phyloP scores from a whole-genome alignment of 2,797 vertebrate genomes.

The Liasis olivaceus region DNA sequence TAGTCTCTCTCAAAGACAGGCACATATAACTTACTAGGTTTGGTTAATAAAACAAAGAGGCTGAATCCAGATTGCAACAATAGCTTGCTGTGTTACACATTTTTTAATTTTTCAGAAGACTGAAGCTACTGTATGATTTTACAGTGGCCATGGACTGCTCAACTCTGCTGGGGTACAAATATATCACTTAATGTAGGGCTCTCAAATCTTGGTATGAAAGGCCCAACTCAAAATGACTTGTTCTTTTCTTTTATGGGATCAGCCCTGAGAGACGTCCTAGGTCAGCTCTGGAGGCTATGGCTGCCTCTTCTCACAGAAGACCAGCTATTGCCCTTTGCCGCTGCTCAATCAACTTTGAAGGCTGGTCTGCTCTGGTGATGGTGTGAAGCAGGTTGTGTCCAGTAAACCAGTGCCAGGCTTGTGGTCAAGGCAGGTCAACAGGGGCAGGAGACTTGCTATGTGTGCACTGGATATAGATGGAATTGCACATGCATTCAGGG shows the following conservation, averaged over 20 bases:
- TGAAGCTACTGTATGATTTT: not conserved
- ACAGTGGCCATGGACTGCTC: not conserved
- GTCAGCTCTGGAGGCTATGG: not conserved
- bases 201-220: not conserved
- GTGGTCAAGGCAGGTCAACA: not conserved
- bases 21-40: slow-evolving; percentile 26
- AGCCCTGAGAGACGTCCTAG: not conserved
- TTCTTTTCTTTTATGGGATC: not conserved
- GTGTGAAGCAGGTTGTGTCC: not conserved
- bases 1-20: not conserved
- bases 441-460: not conserved
- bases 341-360: not conserved
- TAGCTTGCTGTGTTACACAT: not conserved
- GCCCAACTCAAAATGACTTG: not conserved
- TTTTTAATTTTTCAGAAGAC: not conserved
- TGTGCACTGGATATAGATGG: not conserved
- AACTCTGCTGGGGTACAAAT: not conserved
- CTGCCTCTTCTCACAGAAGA: not conserved
- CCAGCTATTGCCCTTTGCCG: not conserved
- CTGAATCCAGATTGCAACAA: not conserved
- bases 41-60: slow-evolving; percentile 12
- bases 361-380: not conserved
- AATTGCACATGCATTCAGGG: not conserved
- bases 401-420: too few relatives aligned
- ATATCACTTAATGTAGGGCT: too few relatives aligned